Percentiles rank a stretch among this genome's conserved stretches.
Evolutionary conservation across 2,113 vertebrate genomes (phyloP).

Genomic region (Quiscalus mexicanus): DNA sequence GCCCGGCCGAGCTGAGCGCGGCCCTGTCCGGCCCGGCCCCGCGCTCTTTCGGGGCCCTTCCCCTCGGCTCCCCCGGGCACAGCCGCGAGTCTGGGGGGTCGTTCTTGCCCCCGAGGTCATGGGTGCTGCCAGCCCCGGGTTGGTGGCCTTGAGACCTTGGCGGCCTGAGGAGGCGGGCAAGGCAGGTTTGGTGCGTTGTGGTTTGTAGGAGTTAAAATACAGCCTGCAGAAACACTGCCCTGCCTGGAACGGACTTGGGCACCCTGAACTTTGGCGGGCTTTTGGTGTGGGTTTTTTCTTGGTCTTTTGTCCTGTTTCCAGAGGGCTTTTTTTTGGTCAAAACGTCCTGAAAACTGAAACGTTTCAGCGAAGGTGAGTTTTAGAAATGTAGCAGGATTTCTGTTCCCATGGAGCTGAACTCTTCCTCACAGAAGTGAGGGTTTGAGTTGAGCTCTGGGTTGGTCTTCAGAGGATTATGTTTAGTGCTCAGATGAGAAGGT

Average conservation of each 20-base stretch:
- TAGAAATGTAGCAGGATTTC: background rate
- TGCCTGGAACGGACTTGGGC: background rate
- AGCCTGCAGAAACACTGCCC: background rate
- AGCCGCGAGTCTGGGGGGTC: fast-evolving
- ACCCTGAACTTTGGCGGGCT: background rate
- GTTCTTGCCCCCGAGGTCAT: too few species aligned
- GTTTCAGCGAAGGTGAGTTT: background rate
- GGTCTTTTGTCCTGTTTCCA: background rate
- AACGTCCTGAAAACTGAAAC: background rate
- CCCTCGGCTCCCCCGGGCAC: background rate
- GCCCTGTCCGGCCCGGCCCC: background rate
- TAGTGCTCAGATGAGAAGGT: background rate
- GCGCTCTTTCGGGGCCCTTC: background rate
- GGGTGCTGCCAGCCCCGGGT: fast-evolving
- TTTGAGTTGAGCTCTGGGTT: background rate
- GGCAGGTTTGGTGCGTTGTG: background rate
- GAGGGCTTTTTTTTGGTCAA: background rate
- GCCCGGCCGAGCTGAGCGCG: background rate
- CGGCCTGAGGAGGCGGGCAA: background rate
- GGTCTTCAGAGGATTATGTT: background rate
- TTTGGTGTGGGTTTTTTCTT: background rate
- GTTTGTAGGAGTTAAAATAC: fast-evolving
- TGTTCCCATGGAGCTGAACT: background rate
- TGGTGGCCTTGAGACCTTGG: background rate
- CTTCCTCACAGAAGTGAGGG: background rate